Evolutionary conservation across 2,888 invertebrate species (phyloP).

Genomic region (Dasysyrphus tricinctus): DNA sequence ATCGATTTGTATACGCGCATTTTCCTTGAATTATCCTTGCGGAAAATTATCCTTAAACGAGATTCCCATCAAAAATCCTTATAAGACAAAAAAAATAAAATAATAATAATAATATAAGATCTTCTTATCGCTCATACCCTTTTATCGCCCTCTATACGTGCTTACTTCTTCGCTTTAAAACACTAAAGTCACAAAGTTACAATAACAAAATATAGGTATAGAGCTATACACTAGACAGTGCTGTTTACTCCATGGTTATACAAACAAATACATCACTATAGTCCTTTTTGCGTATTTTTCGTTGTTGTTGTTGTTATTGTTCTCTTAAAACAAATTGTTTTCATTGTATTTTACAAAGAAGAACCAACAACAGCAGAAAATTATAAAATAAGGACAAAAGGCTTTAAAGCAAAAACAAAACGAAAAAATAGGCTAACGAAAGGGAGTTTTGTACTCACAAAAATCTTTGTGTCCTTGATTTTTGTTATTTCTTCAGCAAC

Average conservation of each 20-base stretch:
- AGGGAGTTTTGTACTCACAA: slow-evolving; percentile 13
- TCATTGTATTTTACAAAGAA: slow-evolving; percentile 50
- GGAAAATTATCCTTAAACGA: slow-evolving; percentile 71
- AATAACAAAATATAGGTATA: neutral
- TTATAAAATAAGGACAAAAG: slow-evolving; percentile 67
- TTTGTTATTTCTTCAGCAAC: slow-evolving; percentile 27
- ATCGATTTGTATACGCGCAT: slow-evolving; percentile 70
- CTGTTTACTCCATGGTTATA: neutral
- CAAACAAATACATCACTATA: slow-evolving; percentile 8
- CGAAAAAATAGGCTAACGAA: slow-evolving; percentile 45
- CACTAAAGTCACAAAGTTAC: slow-evolving; percentile 35
- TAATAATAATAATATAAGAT: slow-evolving; percentile 14
- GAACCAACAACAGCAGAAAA: slow-evolving; percentile 59
- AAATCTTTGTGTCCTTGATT: slow-evolving; percentile 62
- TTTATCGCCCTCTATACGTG: neutral
- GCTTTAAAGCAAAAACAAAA: slow-evolving; percentile 17
- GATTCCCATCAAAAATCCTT: slow-evolving; percentile 22
- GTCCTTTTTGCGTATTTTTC: slow-evolving; percentile 24
- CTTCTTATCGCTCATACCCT: slow-evolving; percentile 30
- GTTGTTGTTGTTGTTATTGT: slow-evolving; percentile 28
- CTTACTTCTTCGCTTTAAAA: neutral
- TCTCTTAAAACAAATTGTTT: slow-evolving; percentile 56
- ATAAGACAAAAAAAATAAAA: neutral
- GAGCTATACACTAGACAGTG: neutral
- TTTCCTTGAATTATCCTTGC: slow-evolving; percentile 70